Evolutionary conservation across 1,140 invertebrate genomes (phyloP).

Genomic region (Caenorhabditis briggsae): DNA sequence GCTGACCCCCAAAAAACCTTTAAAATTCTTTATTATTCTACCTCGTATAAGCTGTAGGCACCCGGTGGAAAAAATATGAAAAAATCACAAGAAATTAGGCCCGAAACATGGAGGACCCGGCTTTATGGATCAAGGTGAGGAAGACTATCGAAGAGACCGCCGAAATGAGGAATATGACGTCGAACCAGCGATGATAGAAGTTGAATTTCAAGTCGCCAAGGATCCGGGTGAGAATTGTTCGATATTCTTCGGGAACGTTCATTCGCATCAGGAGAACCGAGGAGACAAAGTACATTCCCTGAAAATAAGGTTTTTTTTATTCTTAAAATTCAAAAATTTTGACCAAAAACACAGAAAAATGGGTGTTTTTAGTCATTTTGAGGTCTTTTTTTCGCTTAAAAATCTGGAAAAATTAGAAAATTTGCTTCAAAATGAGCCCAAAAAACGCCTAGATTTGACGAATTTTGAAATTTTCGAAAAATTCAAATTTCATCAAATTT

Average conservation of each 20-base stretch:
- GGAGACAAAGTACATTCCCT: constrained; percentile 98
- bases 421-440: too few relatives aligned
- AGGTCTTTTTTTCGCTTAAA: too few relatives aligned
- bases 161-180: constrained; percentile 91
- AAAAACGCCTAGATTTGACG: too few relatives aligned
- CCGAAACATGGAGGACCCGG: constrained; percentile 36
- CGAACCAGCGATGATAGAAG: constrained; percentile 99
- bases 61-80: neutral
- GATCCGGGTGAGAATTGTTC: constrained; percentile 96
- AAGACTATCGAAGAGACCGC: constrained; percentile 60
- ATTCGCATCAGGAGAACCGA: constrained; percentile 96
- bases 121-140: constrained; percentile 23
- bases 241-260: constrained; percentile 99
- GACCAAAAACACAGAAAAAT: too few relatives aligned
- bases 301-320: neutral
- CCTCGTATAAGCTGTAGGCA: neutral
- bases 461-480: too few relatives aligned
- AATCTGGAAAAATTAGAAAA: too few relatives aligned
- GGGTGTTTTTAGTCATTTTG: neutral
- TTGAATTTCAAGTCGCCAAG: constrained; percentile 97
- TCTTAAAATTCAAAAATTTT: too few relatives aligned
- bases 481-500: too few relatives aligned
- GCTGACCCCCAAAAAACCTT: too few relatives aligned
- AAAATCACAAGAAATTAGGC: constrained; percentile 4
- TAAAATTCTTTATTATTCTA: too few relatives aligned